phyloP scores from a whole-genome alignment of 2,888 invertebrate genomes.

The Papilio protenor region DNA sequence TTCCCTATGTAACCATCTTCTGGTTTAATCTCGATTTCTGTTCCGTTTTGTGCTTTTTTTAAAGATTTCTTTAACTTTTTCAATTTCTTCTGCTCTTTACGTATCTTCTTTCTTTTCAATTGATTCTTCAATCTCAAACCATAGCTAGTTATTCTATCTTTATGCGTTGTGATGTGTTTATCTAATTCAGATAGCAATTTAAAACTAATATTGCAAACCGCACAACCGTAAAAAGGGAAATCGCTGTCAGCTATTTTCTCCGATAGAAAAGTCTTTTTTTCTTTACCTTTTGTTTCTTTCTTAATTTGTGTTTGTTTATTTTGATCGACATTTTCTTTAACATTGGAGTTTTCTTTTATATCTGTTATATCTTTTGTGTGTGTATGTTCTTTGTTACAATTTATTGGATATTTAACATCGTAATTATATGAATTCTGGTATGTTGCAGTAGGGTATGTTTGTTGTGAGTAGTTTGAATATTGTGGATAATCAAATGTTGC shows the following conservation, averaged over 20 bases:
- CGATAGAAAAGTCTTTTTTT: conserved; percentile 61
- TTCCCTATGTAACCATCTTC: conserved; percentile 77
- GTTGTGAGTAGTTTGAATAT: conserved; percentile 51
- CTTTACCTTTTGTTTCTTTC: conserved; percentile 52
- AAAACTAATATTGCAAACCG: conserved; percentile 71
- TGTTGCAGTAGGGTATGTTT: conserved; percentile 24
- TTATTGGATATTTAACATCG: conserved; percentile 12
- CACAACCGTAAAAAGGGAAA: conserved; percentile 74
- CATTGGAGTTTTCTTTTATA: conserved; percentile 23
- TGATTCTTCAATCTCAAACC: conserved; percentile 70
- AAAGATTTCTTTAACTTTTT: conserved; percentile 59
- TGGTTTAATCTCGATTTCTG: conserved; percentile 71
- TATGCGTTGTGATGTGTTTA: conserved; percentile 69
- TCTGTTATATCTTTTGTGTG: not conserved
- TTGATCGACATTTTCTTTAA: conserved; percentile 49
- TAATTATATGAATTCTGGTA: conserved; percentile 28
- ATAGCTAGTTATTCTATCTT: conserved; percentile 74
- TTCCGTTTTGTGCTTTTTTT: conserved; percentile 52
- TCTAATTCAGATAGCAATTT: conserved; percentile 64
- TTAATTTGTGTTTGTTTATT: conserved; percentile 50
- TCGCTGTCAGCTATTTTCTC: conserved; percentile 69
- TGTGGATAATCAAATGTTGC: conserved; percentile 61
- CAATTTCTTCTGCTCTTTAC: conserved; percentile 65
- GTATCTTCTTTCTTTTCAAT: conserved; percentile 64
- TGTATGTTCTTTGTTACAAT: not conserved